These are phyloP conservation scores for Micrasema minimum DNA, from an alignment of 1,140 invertebrate species.

Conservation along the genomic window DNA sequence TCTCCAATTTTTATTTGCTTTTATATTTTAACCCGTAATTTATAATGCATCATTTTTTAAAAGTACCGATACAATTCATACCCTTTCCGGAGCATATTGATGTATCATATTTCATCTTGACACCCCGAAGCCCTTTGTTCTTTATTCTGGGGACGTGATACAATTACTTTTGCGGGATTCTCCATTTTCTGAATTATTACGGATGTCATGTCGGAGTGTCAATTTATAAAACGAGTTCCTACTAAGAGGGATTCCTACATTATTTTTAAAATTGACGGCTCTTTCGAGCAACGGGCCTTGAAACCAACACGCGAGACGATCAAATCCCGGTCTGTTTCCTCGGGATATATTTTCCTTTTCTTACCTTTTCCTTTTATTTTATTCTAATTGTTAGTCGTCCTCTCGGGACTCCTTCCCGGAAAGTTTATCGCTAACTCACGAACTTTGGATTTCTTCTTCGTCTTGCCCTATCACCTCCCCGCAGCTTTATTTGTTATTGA, in stretches of 20 bases:
- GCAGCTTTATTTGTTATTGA: background rate
- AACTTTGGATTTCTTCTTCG: no score
- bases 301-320: slow-evolving; percentile 6
- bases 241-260: background rate
- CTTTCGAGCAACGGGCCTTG: background rate
- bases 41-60: background rate
- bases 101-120: slow-evolving; percentile 21
- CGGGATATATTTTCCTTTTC: background rate
- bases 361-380: slow-evolving; percentile 18
- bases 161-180: slow-evolving; percentile 29
- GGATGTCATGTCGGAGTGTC: slow-evolving; percentile 2
- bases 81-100: background rate
- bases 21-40: background rate
- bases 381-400: slow-evolving; percentile 17
- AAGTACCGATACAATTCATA: background rate
- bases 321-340: background rate
- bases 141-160: slow-evolving; percentile 21
- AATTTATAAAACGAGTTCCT: slow-evolving; percentile 1
- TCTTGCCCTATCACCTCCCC: background rate
- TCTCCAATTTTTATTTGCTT: background rate
- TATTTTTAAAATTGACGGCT: background rate
- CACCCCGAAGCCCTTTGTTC: slow-evolving; percentile 2
- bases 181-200: slow-evolving; percentile 2
- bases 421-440: slow-evolving; percentile 12
- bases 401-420: background rate